A percentile compares a stretch with the other conserved stretches of the same genome.
Conservation (phyloP, 2,797 vertebrate genomes). For the Lacerta viridis region DNA sequence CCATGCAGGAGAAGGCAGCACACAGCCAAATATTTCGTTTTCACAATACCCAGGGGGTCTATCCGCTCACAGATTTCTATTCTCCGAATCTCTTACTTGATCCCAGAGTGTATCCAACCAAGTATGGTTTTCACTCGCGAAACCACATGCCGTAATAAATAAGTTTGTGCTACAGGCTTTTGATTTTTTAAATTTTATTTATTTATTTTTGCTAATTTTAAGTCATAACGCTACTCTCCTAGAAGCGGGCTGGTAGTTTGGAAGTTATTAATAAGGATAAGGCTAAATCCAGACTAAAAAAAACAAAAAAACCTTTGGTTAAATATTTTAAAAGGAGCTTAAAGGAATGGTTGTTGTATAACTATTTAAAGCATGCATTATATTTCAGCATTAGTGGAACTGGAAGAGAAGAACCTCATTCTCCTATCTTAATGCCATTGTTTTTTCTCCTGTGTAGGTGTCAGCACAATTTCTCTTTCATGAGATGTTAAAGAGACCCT, state of each 20-base stretch:
- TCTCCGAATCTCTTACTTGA: neutral
- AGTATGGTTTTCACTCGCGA: neutral
- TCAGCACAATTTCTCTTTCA: constrained; percentile 35
- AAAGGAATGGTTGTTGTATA: constrained; percentile 28
- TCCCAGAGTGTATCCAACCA: neutral
- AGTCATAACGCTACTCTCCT: neutral
- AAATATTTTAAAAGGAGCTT: constrained; percentile 47
- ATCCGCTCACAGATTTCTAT: neutral
- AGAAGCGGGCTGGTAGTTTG: neutral
- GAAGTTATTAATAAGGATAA: constrained; percentile 22
- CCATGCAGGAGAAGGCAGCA: neutral
- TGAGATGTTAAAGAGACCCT: neutral
- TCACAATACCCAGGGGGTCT: neutral
- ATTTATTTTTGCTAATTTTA: neutral
- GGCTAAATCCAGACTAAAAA: constrained; percentile 3
- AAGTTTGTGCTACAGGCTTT: neutral
- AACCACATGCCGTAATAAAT: neutral
- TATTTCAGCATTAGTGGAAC: constrained; percentile 45
- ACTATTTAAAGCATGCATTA: constrained; percentile 63
- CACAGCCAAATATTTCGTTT: neutral
- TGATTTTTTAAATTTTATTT: neutral
- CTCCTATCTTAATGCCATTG: constrained; percentile 30
- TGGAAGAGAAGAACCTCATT: constrained; percentile 39
- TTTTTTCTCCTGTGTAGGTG: neutral
- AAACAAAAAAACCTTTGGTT: neutral